These are phyloP conservation scores for Nomada flava DNA, from an alignment of 2,888 invertebrate genomes.

Conservation along the genomic window DNA sequence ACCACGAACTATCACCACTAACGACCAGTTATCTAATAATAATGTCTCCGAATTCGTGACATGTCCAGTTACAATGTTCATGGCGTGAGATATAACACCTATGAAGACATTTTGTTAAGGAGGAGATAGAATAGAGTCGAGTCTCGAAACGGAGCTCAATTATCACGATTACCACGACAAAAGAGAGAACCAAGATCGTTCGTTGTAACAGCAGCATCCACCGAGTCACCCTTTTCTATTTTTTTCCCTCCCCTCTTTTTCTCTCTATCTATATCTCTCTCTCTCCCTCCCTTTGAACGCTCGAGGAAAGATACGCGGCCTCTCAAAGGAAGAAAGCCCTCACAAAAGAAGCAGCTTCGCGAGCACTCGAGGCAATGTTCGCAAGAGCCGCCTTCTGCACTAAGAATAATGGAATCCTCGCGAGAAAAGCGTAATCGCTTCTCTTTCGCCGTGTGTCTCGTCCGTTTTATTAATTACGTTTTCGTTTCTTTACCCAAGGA, in stretches of 20 bases:
- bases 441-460: conserved; percentile 21
- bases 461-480: conserved; percentile 25
- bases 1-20: conserved; percentile 7
- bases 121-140: not conserved
- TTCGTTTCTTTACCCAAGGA: not conserved
- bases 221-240: conserved; percentile 1
- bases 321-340: conserved; percentile 48
- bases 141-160: conserved; percentile 27
- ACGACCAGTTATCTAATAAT: conserved; percentile 45
- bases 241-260: not conserved
- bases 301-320: conserved; percentile 34
- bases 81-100: conserved; percentile 27
- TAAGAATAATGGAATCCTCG: conserved; percentile 71
- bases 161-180: conserved; percentile 46
- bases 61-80: conserved; percentile 7
- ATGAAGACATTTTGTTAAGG: conserved; percentile 35
- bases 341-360: conserved; percentile 47
- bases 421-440: conserved; percentile 62
- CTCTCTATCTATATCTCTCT: not conserved
- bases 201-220: conserved; percentile 36
- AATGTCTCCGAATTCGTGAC: conserved; percentile 10
- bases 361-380: conserved; percentile 37
- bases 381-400: conserved; percentile 52
- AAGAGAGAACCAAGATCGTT: conserved; percentile 31
- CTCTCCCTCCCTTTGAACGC: conserved; percentile 9